A percentile compares a stretch with the other conserved stretches of the same genome.
Conservation (phyloP, 2,888 invertebrate genomes). For the Mystacides longicornis region DNA sequence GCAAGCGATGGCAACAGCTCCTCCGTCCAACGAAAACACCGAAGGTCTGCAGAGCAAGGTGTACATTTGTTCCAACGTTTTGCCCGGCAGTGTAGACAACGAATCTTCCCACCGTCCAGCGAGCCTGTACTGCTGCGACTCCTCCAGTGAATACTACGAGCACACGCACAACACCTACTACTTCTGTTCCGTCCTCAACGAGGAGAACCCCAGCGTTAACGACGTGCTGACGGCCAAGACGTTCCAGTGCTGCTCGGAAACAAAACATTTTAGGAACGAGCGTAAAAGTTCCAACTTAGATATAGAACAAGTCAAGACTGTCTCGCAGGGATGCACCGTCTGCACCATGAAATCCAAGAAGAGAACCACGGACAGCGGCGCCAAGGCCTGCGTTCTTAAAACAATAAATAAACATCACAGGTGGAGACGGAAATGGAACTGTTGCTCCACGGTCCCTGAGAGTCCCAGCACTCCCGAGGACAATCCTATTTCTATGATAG, state of each 20-base stretch:
- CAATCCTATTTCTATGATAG: slow-evolving; percentile 32
- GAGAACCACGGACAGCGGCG: slow-evolving; percentile 19
- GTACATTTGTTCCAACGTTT: slow-evolving; percentile 24
- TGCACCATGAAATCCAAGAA: slow-evolving; percentile 22
- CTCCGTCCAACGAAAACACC: slow-evolving; percentile 27
- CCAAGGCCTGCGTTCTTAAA: slow-evolving; percentile 31
- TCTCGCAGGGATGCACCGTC: slow-evolving; percentile 30
- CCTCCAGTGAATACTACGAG: slow-evolving; percentile 35
- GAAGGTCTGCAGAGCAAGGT: slow-evolving; percentile 22
- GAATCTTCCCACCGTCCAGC: slow-evolving; percentile 31
- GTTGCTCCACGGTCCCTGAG: slow-evolving; percentile 51
- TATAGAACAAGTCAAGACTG: slow-evolving; percentile 31
- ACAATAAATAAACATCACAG: slow-evolving; percentile 39
- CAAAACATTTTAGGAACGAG: slow-evolving; percentile 20
- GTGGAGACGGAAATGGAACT: slow-evolving; percentile 51
- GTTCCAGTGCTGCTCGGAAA: slow-evolving; percentile 40
- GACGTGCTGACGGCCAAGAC: slow-evolving; percentile 29
- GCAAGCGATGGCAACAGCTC: slow-evolving; percentile 29
- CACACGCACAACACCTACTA: slow-evolving; percentile 34
- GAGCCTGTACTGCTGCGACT: slow-evolving; percentile 40
- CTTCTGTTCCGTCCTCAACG: slow-evolving; percentile 48
- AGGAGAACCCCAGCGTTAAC: slow-evolving; percentile 33
- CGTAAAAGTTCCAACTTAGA: slow-evolving; percentile 27
- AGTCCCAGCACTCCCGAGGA: slow-evolving; percentile 52
- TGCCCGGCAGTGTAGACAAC: slow-evolving; percentile 17